Evolutionary conservation across 2,113 vertebrate genomes (phyloP).

Genomic region (Prunella fulvescens): DNA sequence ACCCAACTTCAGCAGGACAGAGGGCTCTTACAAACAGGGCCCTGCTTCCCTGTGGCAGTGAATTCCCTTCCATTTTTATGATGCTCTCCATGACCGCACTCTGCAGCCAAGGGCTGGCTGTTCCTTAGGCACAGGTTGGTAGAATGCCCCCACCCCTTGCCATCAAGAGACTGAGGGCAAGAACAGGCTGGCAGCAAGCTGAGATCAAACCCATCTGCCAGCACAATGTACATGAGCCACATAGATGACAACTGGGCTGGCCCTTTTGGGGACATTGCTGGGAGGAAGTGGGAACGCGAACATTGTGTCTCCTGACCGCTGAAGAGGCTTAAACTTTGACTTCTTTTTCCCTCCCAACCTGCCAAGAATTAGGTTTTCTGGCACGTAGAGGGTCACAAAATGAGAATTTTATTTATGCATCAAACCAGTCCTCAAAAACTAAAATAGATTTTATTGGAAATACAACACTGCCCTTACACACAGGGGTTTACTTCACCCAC

Average conservation of each 20-base stretch:
- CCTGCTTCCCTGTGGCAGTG: accelerated
- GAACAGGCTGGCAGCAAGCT: neutral
- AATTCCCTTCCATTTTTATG: neutral
- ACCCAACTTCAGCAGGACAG: neutral
- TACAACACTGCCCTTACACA: neutral
- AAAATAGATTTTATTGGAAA: neutral
- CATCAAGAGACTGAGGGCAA: neutral
- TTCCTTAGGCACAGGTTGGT: neutral
- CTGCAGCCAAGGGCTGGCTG: accelerated
- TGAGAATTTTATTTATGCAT: neutral
- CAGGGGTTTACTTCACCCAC: neutral
- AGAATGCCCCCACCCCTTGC: neutral
- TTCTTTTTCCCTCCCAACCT: neutral
- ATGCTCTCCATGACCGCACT: accelerated
- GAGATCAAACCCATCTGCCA: neutral
- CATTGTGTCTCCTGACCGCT: neutral
- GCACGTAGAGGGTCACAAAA: neutral
- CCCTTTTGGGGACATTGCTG: accelerated
- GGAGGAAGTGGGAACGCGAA: neutral
- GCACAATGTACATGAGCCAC: neutral
- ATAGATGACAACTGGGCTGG: neutral
- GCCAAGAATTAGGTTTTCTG: neutral
- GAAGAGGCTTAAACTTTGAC: neutral
- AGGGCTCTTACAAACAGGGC: neutral
- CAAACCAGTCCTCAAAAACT: neutral